Evolutionary conservation across 2,888 invertebrate genomes (phyloP), one percentile per base, ranked within the genome.

Genomic region (Mythimna vitellina): DNA sequence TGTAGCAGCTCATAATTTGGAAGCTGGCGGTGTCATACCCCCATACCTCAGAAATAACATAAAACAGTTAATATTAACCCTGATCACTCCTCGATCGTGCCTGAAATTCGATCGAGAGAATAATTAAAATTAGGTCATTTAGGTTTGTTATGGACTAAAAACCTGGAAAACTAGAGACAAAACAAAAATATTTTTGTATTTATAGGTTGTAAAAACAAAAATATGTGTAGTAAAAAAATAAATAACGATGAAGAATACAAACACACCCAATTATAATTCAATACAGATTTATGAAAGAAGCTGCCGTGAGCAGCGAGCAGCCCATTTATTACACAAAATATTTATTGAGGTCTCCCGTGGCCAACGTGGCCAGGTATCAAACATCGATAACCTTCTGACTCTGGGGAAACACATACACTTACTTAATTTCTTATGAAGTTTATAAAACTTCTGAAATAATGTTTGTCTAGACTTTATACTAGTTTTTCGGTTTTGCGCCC

Each of bases 251-350:
- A 29, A 10, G 5, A 6, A 10, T 14, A 32, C 6, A 25, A 7
- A 46, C 17, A 58, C n/a, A 53, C 51, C 64, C 20, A 12, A 42
- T 20, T 25, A 49, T 72, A 67, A 65, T 65, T 79, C 42, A 64
- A 56, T 32, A 60, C 1, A 32, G 53, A 79, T 78, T 73, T 62
- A 68, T 67, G 42, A 61, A 29, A 53, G 53, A 53, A 17, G 22
- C 57, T 68, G 49, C 53, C 49, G 10, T 9, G n/a, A 54, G 62
- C 38, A 54, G n/a, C 32, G 2, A 58, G 49, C 49, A 51, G 2
- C 25, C 51, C 65, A 63, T 77, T 49, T 46, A 62, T 65, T 60
- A 60, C 17, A 60, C 42, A 17, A 35, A 51, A 60, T 67, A 70
- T 66, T 46, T 54, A 64, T 64, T 53, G 60, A 10, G 17, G 17